A percentile compares a stretch with the other conserved stretches of the same genome.
These are phyloP conservation scores for Pelodiscus sinensis DNA, from an alignment of 2,113 vertebrate genomes.

Conservation along the genomic window DNA sequence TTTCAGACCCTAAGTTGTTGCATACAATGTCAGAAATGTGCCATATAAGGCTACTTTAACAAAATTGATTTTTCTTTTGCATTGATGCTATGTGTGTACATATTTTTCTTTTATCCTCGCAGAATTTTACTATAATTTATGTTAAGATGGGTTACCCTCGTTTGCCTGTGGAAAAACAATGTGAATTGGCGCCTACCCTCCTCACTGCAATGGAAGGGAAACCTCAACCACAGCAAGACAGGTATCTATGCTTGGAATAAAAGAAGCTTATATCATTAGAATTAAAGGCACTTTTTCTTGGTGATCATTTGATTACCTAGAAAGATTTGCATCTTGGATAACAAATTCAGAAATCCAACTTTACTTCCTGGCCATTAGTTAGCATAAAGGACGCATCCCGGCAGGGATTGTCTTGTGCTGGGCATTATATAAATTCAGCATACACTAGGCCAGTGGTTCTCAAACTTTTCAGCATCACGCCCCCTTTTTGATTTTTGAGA, in stretches of 20 bases:
- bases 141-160: conserved; percentile 99
- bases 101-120: conserved; percentile 42
- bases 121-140: conserved; percentile 99
- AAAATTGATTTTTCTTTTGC: background rate
- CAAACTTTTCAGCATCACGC: background rate
- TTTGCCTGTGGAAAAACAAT: conserved; percentile 93
- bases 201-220: conserved; percentile 98
- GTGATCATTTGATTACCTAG: background rate
- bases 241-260: conserved; percentile 74
- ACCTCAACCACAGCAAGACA: conserved; percentile 97
- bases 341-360: background rate
- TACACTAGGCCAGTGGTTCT: too few relatives aligned
- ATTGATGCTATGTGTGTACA: background rate
- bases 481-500: too few relatives aligned
- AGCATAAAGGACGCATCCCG: background rate
- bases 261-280: background rate
- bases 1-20: background rate
- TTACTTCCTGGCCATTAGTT: background rate
- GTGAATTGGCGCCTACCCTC: conserved; percentile 96
- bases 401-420: background rate
- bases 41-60: background rate
- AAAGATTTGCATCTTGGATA: background rate
- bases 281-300: background rate
- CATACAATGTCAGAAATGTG: fast-evolving
- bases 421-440: too few relatives aligned